A percentile compares a stretch with the other conserved stretches of the same genome.
These are phyloP conservation scores for Zenarchopterus dispar DNA, from an alignment of 2,797 vertebrate species.

Conservation along the genomic window DNA sequence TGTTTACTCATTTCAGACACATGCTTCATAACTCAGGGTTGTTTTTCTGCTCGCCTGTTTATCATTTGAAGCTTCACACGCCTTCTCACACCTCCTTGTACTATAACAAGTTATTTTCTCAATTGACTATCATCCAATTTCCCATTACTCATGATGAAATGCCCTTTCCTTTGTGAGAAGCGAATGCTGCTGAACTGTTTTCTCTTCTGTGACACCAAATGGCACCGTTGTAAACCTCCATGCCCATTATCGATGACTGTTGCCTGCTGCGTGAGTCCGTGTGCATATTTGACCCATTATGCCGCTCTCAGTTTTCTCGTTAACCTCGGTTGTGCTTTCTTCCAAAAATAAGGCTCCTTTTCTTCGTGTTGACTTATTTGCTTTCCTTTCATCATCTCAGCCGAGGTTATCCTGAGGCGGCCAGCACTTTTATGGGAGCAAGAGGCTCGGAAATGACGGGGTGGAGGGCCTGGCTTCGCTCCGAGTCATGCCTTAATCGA, in stretches of 20 bases:
- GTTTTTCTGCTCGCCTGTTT: conserved; percentile 61
- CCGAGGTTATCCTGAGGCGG: conserved; percentile 80
- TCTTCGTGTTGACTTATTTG: conserved; percentile 72
- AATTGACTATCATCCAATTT: conserved; percentile 58
- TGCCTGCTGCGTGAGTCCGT: not conserved
- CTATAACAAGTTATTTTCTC: conserved; percentile 67
- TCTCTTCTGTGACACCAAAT: conserved; percentile 32
- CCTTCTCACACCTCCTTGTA: conserved; percentile 49
- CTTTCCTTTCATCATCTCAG: conserved; percentile 79
- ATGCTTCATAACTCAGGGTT: conserved; percentile 62
- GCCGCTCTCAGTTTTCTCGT: conserved; percentile 47
- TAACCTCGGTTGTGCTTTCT: conserved; percentile 63
- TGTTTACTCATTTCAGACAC: conserved; percentile 24
- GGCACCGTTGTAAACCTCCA: conserved; percentile 4
- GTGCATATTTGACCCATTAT: conserved; percentile 18
- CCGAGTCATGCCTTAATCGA: conserved; percentile 73
- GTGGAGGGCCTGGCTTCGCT: conserved; percentile 47
- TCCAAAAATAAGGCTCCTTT: conserved; percentile 69
- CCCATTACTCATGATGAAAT: conserved; percentile 57
- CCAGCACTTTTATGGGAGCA: conserved; percentile 72
- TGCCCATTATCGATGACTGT: conserved; percentile 32
- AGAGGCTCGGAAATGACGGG: conserved; percentile 29
- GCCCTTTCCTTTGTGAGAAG: conserved; percentile 44
- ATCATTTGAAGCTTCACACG: conserved; percentile 55
- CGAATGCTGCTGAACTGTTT: conserved; percentile 36